Evolutionary conservation across 1,140 invertebrate genomes (phyloP), one percentile per base, ranked within the genome.

Genomic region (Bombus cullumanus): DNA sequence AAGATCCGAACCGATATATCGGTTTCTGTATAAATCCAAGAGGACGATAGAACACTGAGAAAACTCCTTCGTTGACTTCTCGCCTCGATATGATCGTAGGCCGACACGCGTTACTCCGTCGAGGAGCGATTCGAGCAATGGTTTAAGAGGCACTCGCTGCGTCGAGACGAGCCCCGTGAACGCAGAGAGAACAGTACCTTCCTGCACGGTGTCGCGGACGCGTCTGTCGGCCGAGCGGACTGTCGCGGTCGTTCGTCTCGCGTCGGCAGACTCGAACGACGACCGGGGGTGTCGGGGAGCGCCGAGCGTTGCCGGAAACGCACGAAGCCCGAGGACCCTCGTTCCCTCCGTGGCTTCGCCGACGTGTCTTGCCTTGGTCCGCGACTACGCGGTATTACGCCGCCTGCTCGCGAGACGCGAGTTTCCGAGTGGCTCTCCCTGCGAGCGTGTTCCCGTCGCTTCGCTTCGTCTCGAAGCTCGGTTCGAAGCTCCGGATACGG

Each of bases 171-270:
- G 73, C 41, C 43, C 34, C 28, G 64, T 73, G 74, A 72, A 62
- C 81, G 62, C 47, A 69, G 53, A 82, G 25, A 73, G 75, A 90
- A 85, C 79, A 1, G 28, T 79, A 92, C 93, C 91, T 91, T 75
- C 41, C 88, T 80, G 86, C 81, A 90, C 89, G 92, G 91, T 89
- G 91, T 94, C 95, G 93, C 94, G 94, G 91, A 94, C 93, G 95
- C 94, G 94, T 95, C 94, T 94, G 94, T 90, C 92, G 87, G 81
- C 88, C 86, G 92, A 89, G 83, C 90, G 90, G 88, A 91, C 86
- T 92, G 92, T 92, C 92, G 93, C 90, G 88, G 89, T 87, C 88
- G 90, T 88, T 92, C 93, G 92, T 89, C 89, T 92, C 91, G 90
- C 91, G 90, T 92, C 92, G 91, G 90, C 90, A 66, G 91, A 53